Evolutionary conservation across 1,140 invertebrate species (phyloP).

Genomic region (Anastrepha obliqua): DNA sequence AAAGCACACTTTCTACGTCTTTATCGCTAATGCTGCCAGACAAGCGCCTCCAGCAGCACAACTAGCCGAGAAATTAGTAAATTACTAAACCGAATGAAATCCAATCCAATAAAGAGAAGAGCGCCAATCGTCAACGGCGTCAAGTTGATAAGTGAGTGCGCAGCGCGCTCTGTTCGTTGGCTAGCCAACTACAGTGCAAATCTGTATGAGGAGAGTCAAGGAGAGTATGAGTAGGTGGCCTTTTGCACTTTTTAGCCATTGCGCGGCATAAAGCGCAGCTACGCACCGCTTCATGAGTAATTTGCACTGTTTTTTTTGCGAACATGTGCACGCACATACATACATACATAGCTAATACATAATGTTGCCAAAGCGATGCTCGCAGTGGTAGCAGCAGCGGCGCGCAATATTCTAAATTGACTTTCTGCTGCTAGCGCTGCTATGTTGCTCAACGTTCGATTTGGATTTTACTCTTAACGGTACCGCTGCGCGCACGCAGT

Average conservation of each 20-base stretch:
- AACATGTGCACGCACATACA: not conserved
- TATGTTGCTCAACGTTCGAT: not conserved
- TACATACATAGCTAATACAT: too few relatives aligned
- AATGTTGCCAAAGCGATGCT: too few relatives aligned
- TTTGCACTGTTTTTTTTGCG: not conserved
- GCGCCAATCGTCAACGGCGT: not conserved
- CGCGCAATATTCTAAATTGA: not conserved
- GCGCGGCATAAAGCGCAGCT: not conserved
- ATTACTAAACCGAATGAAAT: not conserved
- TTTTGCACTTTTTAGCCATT: not conserved
- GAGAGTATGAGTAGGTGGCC: not conserved
- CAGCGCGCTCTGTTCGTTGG: too few relatives aligned
- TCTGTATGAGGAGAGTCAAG: too few relatives aligned
- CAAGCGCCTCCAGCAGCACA: not conserved
- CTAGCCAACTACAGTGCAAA: too few relatives aligned
- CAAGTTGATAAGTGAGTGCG: not conserved
- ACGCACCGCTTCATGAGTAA: not conserved
- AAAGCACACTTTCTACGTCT: too few relatives aligned
- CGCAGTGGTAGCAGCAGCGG: not conserved
- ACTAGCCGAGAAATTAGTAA: not conserved
- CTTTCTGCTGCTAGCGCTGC: not conserved
- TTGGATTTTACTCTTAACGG: not conserved
- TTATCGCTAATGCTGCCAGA: too few relatives aligned
- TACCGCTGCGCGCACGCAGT: conserved; percentile 31
- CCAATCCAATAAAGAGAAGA: not conserved